A percentile compares a stretch with the other conserved stretches of the same genome.
These are phyloP conservation scores for Brachycybe producta DNA, from an alignment of 2,888 invertebrate genomes.

Conservation along the genomic window DNA sequence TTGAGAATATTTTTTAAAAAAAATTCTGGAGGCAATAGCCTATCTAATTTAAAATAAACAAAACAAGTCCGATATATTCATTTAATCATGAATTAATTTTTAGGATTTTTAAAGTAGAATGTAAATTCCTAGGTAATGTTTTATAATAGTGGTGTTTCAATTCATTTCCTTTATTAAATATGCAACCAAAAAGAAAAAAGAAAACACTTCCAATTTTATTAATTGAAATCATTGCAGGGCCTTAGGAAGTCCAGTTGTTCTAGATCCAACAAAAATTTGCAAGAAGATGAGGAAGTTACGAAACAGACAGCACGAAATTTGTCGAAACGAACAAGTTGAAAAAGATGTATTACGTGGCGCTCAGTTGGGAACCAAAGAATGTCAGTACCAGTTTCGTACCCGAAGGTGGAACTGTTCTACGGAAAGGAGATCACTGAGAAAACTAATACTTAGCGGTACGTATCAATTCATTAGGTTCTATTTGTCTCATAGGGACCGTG, in stretches of 20 bases:
- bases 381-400: conserved; percentile 72
- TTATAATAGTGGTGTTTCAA: too few species aligned
- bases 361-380: conserved; percentile 67
- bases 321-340: conserved; percentile 69
- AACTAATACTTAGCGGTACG: conserved; percentile 73
- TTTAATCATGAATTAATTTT: too few species aligned
- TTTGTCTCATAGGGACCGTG: too few species aligned
- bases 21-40: too few species aligned
- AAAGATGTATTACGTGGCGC: conserved; percentile 74
- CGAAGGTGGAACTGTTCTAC: conserved; percentile 83
- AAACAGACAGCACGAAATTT: conserved; percentile 48
- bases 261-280: conserved; percentile 80
- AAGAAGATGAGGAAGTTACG: conserved; percentile 65
- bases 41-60: too few species aligned
- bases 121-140: too few species aligned
- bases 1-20: too few species aligned
- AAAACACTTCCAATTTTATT: too few species aligned
- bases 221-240: conserved; percentile 34
- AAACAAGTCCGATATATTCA: too few species aligned
- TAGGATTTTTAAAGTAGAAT: too few species aligned
- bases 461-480: conserved; percentile 7
- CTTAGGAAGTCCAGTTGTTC: conserved; percentile 59
- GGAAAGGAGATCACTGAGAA: conserved; percentile 61
- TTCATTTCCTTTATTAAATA: too few species aligned
- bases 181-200: too few species aligned